Evolutionary conservation across 1,140 invertebrate species (phyloP).

Genomic region (Eupristina koningsbergeri): DNA sequence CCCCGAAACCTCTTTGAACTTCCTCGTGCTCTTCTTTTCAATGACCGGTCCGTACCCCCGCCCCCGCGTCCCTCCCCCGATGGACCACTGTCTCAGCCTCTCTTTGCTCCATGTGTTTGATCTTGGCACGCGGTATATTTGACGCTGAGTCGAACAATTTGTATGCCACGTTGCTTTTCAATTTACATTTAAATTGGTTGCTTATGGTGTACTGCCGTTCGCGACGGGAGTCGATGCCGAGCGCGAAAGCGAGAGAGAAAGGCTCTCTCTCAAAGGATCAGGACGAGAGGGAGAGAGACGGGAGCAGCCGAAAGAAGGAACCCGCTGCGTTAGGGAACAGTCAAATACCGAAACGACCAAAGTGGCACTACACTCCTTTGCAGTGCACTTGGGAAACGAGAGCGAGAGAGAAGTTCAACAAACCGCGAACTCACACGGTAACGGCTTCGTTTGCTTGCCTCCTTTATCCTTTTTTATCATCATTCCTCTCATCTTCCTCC

Average conservation of each 20-base stretch:
- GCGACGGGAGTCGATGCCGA: slow-evolving; percentile 70
- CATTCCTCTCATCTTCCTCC: slow-evolving; percentile 4
- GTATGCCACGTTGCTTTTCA: slow-evolving; percentile 74
- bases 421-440: slow-evolving; percentile 27
- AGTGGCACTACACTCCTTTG: slow-evolving; percentile 8
- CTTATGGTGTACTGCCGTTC: slow-evolving; percentile 74
- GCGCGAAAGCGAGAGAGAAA: slow-evolving; percentile 52
- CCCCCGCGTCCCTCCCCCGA: background rate
- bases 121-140: slow-evolving; percentile 73
- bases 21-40: background rate
- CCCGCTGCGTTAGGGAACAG: slow-evolving; percentile 51
- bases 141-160: slow-evolving; percentile 74
- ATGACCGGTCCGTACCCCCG: slow-evolving; percentile 18
- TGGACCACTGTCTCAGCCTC: slow-evolving; percentile 21
- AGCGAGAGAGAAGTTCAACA: slow-evolving; percentile 23
- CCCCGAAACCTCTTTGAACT: background rate
- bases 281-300: slow-evolving; percentile 7
- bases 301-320: background rate
- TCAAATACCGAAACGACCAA: slow-evolving; percentile 59
- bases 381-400: background rate
- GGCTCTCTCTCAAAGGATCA: background rate
- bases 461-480: slow-evolving; percentile 20
- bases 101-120: slow-evolving; percentile 69
- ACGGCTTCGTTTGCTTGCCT: slow-evolving; percentile 37
- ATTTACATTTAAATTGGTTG: slow-evolving; percentile 76